Evolutionary conservation across 1,140 invertebrate species (phyloP), one percentile per base, ranked within the genome.

Genomic region (Colletes gigas): DNA sequence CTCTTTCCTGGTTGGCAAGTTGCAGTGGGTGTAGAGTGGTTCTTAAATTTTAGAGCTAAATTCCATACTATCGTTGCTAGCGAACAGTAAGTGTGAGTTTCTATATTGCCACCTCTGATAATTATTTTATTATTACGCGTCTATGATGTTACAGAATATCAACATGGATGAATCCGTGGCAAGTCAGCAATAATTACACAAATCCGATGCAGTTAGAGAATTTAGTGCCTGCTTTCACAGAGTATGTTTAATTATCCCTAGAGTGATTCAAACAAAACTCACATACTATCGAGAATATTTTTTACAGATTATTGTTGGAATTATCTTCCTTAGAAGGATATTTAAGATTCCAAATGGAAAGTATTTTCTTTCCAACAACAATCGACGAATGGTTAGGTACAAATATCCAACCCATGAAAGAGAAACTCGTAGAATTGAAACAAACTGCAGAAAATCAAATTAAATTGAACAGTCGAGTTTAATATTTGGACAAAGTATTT

Each of bases 81-180:
- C 41, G 95, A 96, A 83, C 93, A 95, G 96, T 96, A 89, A 94
- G 95, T 94, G 67, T 19, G 65, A 39, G 63, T 66, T 78, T 50
- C 17, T 0, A 55, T 30, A 21, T 54, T 62, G 14, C 8, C 4
- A 15, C 10, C 47, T 57, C 2, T 9, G 7, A 41, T 41, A 15
- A 41, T 41, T 2, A 2, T 63, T 54, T 15, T 70, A 21, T 14
- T 52, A 17, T 71, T 0, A 0, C 39, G 17, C 59, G 39, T 62
- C 14, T 57, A 71, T 6, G 21, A 55, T 39, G 52, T 83, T 30
- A 55, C 19, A 96, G 96, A 88, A 94, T 96, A 69, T 90, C 94
- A 82, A 95, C 95, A 0, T 96, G 96, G 96, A 91, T 96, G 90
- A 96, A 96, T 91, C 93, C 94, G 7, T 96, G 95, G 95, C 96